Evolutionary conservation across 2,888 invertebrate species (phyloP).

Genomic region (Ectemnius continuus): DNA sequence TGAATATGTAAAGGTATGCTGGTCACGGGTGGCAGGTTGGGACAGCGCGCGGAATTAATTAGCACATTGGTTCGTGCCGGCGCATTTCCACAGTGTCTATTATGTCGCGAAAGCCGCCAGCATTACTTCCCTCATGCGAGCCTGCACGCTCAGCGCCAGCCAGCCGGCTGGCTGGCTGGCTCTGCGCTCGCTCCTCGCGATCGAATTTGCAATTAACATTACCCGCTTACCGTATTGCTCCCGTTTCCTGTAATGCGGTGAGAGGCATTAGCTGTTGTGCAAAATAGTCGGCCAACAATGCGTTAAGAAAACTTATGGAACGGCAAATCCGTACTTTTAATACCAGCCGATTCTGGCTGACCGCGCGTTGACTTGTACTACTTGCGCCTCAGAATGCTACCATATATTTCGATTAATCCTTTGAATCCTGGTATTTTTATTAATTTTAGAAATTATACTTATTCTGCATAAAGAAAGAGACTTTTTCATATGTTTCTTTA

Average conservation of each 20-base stretch:
- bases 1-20: slow-evolving; percentile 31
- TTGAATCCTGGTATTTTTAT: no score
- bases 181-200: background rate
- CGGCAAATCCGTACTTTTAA: no score
- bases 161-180: no score
- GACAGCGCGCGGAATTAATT: slow-evolving; percentile 37
- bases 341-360: background rate
- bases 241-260: no score
- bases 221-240: background rate
- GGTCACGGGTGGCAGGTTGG: slow-evolving; percentile 31
- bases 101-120: slow-evolving; percentile 13
- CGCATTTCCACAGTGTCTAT: slow-evolving; percentile 32
- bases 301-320: no score
- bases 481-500: no score
- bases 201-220: slow-evolving; percentile 11
- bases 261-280: no score
- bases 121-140: slow-evolving; percentile 22
- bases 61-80: slow-evolving; percentile 41
- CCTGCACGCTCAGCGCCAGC: background rate
- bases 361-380: background rate
- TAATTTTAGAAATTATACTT: no score
- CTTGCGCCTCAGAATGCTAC: background rate
- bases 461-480: no score
- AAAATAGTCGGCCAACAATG: no score
- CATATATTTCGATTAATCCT: no score